phyloP scores from a whole-genome alignment of 2,888 invertebrate genomes.

The Zelleria hepariella region DNA sequence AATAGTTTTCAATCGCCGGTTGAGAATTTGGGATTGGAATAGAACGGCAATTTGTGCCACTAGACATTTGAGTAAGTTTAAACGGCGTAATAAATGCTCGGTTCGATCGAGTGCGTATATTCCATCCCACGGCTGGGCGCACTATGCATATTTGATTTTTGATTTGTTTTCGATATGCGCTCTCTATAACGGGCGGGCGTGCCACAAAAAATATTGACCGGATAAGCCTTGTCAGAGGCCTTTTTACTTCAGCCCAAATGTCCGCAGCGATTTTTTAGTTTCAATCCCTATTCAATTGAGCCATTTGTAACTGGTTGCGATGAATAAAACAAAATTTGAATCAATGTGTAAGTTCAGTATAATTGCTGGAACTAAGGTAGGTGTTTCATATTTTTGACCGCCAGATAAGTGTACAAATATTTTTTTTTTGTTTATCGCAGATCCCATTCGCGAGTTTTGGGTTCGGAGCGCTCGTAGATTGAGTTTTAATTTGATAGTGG shows the following conservation, averaged over 20 bases:
- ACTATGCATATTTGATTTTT: conserved; percentile 68
- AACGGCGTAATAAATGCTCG: background rate
- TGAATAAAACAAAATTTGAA: too few relatives aligned
- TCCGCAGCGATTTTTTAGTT: background rate
- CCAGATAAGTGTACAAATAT: too few relatives aligned
- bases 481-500: too few relatives aligned
- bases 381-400: too few relatives aligned
- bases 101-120: conserved; percentile 20
- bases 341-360: too few relatives aligned
- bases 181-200: conserved; percentile 27
- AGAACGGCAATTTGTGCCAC: background rate
- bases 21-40: background rate
- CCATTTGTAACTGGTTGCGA: too few relatives aligned
- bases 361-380: too few relatives aligned
- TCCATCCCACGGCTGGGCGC: conserved; percentile 60
- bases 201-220: conserved; percentile 26
- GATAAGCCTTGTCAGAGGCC: background rate
- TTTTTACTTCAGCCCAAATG: background rate
- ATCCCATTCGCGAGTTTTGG: too few relatives aligned
- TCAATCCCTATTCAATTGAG: too few relatives aligned
- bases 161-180: conserved; percentile 65
- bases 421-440: too few relatives aligned
- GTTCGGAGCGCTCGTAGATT: too few relatives aligned
- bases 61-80: background rate
- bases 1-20: background rate